These are phyloP conservation scores for Erethizon dorsatum DNA, from an alignment of 2,797 vertebrate genomes.

Conservation along the genomic window DNA sequence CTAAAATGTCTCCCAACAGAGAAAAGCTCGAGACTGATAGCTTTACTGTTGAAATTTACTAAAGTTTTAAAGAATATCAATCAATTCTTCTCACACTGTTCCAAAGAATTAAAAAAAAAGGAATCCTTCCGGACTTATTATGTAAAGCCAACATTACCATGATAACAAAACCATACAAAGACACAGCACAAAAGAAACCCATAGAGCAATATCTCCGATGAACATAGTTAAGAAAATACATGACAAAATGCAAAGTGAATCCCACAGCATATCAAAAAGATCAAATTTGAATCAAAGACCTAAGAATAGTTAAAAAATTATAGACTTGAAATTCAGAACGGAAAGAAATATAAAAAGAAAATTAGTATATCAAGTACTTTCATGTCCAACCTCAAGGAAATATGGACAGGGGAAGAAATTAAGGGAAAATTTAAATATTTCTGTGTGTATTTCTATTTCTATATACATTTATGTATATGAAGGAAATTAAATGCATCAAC, in stretches of 20 bases:
- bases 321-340: background rate
- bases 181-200: background rate
- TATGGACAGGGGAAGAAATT: background rate
- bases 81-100: background rate
- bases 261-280: background rate
- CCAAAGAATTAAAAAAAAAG: background rate
- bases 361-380: background rate
- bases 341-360: slow-evolving; percentile 13
- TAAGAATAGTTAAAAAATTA: slow-evolving; percentile 20
- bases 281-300: background rate
- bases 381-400: background rate
- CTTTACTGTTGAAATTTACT: background rate
- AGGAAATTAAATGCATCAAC: background rate
- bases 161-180: background rate
- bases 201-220: background rate
- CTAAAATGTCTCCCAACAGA: background rate
- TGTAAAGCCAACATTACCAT: background rate
- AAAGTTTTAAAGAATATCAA: background rate
- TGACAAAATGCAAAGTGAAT: background rate
- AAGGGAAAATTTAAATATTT: slow-evolving; percentile 2
- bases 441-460: background rate
- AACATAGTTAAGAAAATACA: background rate
- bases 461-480: background rate
- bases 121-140: background rate
- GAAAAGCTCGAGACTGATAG: background rate